Evolutionary conservation across 2,888 invertebrate genomes (phyloP).

Genomic region (Ichneumoninae sp.): DNA sequence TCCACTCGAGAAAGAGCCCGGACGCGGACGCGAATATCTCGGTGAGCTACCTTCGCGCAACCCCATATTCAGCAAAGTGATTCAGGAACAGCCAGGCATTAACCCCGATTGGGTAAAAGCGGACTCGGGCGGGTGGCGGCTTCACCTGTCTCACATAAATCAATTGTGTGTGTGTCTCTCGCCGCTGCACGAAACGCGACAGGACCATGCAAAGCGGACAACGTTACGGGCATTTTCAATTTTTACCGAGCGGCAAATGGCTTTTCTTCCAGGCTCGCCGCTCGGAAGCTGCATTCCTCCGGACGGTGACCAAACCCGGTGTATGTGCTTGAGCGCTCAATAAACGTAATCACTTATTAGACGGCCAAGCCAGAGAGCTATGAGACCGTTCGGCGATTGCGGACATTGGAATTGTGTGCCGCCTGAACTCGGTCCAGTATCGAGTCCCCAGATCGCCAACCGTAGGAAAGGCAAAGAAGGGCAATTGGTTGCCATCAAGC

Average conservation of each 20-base stretch:
- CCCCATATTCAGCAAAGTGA: constrained; percentile 68
- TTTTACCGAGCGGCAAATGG: constrained; percentile 13
- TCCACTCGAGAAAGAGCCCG: constrained; percentile 44
- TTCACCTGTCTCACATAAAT: constrained; percentile 73
- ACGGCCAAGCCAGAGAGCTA: constrained; percentile 41
- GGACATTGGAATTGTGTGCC: constrained; percentile 38
- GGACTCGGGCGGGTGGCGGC: constrained; percentile 58
- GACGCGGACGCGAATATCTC: constrained; percentile 62
- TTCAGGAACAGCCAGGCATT: constrained; percentile 68
- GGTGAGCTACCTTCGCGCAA: constrained; percentile 55
- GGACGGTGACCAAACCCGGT: constrained; percentile 45
- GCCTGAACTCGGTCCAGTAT: constrained; percentile 20
- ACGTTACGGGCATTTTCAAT: constrained; percentile 13
- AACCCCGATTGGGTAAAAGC: constrained; percentile 72
- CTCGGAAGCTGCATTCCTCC: constrained; percentile 64
- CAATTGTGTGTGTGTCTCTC: constrained; percentile 67
- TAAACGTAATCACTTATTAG: constrained; percentile 74
- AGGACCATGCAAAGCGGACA: constrained; percentile 56
- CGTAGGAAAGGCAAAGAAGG: too few relatives aligned
- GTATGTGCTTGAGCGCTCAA: constrained; percentile 65
- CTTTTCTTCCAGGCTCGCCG: constrained; percentile 16
- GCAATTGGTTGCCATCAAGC: too few relatives aligned
- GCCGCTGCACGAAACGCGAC: constrained; percentile 49
- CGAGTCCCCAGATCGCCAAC: neutral
- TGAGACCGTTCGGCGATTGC: constrained; percentile 42